Evolutionary conservation across 2,888 invertebrate species (phyloP), one percentile per base, ranked within the genome.

Genomic region (Imbricaverruca yamaguchii): DNA sequence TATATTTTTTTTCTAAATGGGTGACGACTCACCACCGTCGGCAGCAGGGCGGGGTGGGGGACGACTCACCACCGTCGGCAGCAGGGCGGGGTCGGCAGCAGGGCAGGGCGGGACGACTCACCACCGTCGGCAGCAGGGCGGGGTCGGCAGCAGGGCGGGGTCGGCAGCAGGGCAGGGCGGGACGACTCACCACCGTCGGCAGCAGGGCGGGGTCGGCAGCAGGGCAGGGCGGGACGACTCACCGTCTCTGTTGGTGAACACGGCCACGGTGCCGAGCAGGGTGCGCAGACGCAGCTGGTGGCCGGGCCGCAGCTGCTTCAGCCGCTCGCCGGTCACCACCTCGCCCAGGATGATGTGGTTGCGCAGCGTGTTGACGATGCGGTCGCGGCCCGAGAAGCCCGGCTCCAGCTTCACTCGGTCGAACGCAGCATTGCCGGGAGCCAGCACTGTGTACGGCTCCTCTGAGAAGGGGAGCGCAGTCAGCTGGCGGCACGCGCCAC

Each of bases 341-440:
- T 74, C 74, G 18, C 74, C 74, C 74, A 74, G 74, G 21, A 74
- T 13, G 74, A 74, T 74, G 74, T 74, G 74, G 74, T 74, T 74
- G 7, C 74, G 53, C 53, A 74, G 74, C 55, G 55, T 55, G 55
- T 53, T 55, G 55, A 74, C 55, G 55, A 74, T 74, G 74, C 55
- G 74, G 21, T 55, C 55, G 18, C 74, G 74, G 53, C 21, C 53
- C 10, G 53, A 55, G 55, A 74, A 74, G 74, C 55, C 74, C 11
- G 74, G 74, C 55, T 23, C 23, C 74, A 74, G 74, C 74, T 74
- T 74, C 8, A 74, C 74, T 2, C 74, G 74, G 11, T 55, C 74
- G 74, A 74, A 74, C 21, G 74, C 74, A 4, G 53, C 74, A 23
- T 74, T 74, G 53, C 74, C 55, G 21, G 74, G 74, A 0, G 74